Conservation (phyloP, 2,113 vertebrate species). For the Lycaon pictus region DNA sequence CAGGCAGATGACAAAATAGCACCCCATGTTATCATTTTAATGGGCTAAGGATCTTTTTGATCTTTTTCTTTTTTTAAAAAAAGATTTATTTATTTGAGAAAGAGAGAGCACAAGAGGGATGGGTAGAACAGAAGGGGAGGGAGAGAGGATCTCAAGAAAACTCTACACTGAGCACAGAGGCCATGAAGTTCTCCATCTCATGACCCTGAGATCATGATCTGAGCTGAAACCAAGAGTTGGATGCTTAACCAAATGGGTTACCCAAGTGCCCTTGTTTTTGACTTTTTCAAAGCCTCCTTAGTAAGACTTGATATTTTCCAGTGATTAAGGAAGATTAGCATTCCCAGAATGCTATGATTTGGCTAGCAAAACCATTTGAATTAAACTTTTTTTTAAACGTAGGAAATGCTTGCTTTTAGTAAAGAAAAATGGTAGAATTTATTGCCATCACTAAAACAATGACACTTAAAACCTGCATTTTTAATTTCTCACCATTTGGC, state of each 20-base stretch:
- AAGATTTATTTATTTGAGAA: background rate
- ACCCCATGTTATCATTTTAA: background rate
- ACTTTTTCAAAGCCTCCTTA: constrained; percentile 47
- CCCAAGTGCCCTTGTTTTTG: background rate
- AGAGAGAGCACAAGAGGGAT: background rate
- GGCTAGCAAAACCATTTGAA: constrained; percentile 29
- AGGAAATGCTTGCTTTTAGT: constrained; percentile 48
- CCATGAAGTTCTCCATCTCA: background rate
- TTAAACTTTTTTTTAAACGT: constrained; percentile 25
- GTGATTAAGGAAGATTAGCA: constrained; percentile 1
- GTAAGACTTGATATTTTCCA: constrained; percentile 38
- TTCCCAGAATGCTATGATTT: background rate
- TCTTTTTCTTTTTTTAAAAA: background rate
- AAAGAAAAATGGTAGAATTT: constrained; percentile 58
- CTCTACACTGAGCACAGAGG: background rate
- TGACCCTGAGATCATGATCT: background rate
- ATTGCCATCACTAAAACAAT: constrained; percentile 66
- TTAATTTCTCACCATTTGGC: constrained; percentile 62
- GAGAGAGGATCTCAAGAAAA: background rate
- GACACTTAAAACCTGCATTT: constrained; percentile 62
- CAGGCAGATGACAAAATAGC: constrained; percentile 21
- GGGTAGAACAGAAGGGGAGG: background rate
- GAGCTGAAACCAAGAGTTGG: background rate
- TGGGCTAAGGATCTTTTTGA: background rate
- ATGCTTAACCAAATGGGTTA: background rate